A percentile compares a stretch with the other conserved stretches of the same genome.
Conservation (phyloP, 2,797 vertebrate species). For the Rhynchonycteris naso region DNA sequence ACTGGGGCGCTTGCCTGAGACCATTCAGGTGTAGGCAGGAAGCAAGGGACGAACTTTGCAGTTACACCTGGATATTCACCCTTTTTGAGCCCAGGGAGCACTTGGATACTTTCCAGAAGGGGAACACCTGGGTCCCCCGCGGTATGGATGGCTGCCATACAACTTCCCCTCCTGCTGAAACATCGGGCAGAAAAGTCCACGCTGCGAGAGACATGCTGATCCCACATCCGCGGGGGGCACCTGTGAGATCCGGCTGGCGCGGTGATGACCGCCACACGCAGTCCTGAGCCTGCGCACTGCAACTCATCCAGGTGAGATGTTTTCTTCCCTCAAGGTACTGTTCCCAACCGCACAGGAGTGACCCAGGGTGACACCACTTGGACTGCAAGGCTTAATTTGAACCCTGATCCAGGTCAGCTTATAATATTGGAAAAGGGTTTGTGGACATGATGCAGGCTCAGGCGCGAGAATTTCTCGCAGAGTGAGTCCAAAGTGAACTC, state of each 20-base stretch:
- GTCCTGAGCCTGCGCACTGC: fast-evolving
- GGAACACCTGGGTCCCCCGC: conserved; percentile 82
- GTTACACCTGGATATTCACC: conserved; percentile 85
- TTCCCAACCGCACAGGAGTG: too few species aligned
- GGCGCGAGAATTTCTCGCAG: too few species aligned
- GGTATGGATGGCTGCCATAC: conserved; percentile 75
- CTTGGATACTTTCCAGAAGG: conserved; percentile 84
- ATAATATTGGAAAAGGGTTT: too few species aligned
- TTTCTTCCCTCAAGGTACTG: not conserved
- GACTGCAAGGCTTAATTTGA: too few species aligned
- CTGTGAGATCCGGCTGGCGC: too few species aligned
- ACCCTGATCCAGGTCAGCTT: too few species aligned
- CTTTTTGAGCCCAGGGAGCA: conserved; percentile 81
- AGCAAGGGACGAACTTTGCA: conserved; percentile 57
- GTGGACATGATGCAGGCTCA: too few species aligned
- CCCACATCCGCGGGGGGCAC: not conserved
- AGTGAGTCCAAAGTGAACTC: too few species aligned
- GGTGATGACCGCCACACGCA: too few species aligned
- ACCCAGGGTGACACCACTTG: too few species aligned
- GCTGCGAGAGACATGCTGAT: not conserved
- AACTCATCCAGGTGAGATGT: fast-evolving
- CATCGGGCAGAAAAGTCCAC: conserved; percentile 60
- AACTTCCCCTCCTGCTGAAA: conserved; percentile 70
- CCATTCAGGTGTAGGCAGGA: conserved; percentile 61
- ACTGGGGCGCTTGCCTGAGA: not conserved